Evolutionary conservation across 2,797 vertebrate species (phyloP).

Genomic region (Sebastes iracundus): DNA sequence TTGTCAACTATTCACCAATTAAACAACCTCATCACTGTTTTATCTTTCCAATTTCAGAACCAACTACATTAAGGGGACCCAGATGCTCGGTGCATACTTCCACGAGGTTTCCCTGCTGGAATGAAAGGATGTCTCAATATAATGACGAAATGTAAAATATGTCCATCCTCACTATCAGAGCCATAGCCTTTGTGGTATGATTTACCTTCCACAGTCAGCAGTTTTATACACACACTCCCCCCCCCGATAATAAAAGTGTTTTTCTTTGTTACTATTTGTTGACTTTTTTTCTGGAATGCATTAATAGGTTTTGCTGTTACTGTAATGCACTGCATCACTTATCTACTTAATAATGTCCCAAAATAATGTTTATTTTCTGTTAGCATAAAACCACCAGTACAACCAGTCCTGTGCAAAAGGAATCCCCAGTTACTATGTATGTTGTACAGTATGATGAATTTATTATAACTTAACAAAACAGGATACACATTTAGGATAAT

Average conservation of each 20-base stretch:
- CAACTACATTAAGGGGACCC: slow-evolving; percentile 95
- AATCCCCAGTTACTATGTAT: not conserved
- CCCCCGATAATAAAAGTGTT: slow-evolving; percentile 46
- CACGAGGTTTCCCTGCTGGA: slow-evolving; percentile 91
- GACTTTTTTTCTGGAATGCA: not conserved
- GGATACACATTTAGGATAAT: not conserved
- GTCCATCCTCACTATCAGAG: not conserved
- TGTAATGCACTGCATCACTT: not conserved
- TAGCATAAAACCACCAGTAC: not conserved
- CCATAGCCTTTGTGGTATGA: not conserved
- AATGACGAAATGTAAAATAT: not conserved
- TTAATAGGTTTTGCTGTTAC: not conserved
- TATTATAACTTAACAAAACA: not conserved
- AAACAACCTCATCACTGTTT: not conserved
- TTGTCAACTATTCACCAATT: not conserved
- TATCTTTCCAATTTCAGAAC: slow-evolving; percentile 74
- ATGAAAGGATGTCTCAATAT: slow-evolving; percentile 52
- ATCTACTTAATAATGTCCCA: not conserved
- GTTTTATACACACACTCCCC: slow-evolving; percentile 24
- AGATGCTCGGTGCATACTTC: slow-evolving; percentile 94
- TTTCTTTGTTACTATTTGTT: slow-evolving; percentile 35
- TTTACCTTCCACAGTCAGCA: not conserved
- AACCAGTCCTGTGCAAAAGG: not conserved
- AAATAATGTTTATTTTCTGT: not conserved
- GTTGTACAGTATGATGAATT: too few relatives aligned